Conservation (phyloP, 2,797 vertebrate species). For the Xyrichtys novacula region DNA sequence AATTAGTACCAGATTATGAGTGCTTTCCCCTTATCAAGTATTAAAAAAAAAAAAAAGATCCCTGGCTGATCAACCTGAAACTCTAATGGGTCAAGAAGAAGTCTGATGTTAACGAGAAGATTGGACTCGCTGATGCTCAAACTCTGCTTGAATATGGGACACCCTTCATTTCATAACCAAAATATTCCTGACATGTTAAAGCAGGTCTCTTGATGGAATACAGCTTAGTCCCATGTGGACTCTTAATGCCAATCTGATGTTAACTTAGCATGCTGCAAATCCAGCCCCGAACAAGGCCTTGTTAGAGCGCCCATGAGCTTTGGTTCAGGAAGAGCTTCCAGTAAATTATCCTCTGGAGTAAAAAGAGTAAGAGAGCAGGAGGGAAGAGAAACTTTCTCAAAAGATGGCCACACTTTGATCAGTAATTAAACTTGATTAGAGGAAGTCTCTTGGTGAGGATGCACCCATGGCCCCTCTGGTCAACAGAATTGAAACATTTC, state of each 20-base stretch:
- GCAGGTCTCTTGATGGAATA: conserved; percentile 36
- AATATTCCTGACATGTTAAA: conserved; percentile 56
- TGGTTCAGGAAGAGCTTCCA: conserved; percentile 53
- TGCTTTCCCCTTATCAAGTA: background rate
- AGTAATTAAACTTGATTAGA: conserved; percentile 65
- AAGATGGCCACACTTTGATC: conserved; percentile 63
- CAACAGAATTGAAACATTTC: conserved; percentile 23
- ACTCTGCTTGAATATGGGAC: conserved; percentile 59
- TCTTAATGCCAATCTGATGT: conserved; percentile 67
- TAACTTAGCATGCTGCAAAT: conserved; percentile 60
- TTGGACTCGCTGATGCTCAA: conserved; percentile 44
- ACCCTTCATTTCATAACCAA: conserved; percentile 57
- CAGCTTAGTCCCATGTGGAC: conserved; percentile 50
- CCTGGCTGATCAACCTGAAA: background rate
- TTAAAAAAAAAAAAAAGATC: background rate
- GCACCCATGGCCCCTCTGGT: conserved; percentile 42
- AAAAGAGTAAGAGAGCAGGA: conserved; percentile 9
- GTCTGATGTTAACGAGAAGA: conserved; percentile 2
- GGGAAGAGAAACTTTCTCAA: conserved; percentile 22
- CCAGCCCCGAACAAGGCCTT: conserved; percentile 65
- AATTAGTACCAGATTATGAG: background rate
- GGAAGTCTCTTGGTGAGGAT: conserved; percentile 43
- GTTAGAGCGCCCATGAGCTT: conserved; percentile 63
- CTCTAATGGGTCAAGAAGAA: background rate
- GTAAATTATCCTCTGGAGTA: conserved; percentile 65